These are phyloP conservation scores for Tachyglossus aculeatus DNA, from an alignment of 2,797 vertebrate species.

Conservation along the genomic window DNA sequence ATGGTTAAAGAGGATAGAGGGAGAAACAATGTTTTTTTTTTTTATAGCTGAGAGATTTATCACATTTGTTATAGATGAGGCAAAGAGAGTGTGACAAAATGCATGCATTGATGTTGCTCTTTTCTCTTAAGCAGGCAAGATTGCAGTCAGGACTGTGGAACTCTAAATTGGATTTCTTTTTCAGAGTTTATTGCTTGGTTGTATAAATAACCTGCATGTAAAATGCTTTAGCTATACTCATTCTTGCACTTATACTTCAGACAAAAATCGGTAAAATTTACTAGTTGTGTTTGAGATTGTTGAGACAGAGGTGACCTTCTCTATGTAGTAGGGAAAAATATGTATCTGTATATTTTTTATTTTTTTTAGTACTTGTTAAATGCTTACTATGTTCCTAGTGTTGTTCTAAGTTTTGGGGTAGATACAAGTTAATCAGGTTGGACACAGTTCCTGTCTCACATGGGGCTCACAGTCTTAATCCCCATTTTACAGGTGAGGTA, in stretches of 20 bases:
- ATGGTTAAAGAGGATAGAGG: not conserved
- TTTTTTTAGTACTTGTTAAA: too few relatives aligned
- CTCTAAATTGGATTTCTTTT: not conserved
- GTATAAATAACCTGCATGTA: not conserved
- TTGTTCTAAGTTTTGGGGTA: too few relatives aligned
- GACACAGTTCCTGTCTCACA: too few relatives aligned
- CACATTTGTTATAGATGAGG: not conserved
- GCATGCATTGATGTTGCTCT: not conserved
- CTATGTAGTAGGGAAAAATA: not conserved
- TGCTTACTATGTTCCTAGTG: too few relatives aligned
- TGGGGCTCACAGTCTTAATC: too few relatives aligned
- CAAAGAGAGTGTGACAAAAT: rapidly evolving
- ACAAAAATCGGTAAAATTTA: not conserved
- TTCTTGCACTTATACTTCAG: conserved; percentile 8
- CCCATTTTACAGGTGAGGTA: too few relatives aligned
- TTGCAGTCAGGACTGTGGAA: not conserved
- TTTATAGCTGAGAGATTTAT: not conserved
- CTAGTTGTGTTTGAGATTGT: not conserved
- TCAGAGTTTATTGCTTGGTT: rapidly evolving
- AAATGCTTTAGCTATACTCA: not conserved
- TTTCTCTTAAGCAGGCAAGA: not conserved
- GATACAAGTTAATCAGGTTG: too few relatives aligned
- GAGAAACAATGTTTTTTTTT: not conserved
- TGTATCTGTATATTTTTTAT: too few relatives aligned
- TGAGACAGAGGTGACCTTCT: not conserved